Evolutionary conservation across 2,113 vertebrate species (phyloP), one percentile per base, ranked within the genome.

Genomic region (Picathartes gymnocephalus): DNA sequence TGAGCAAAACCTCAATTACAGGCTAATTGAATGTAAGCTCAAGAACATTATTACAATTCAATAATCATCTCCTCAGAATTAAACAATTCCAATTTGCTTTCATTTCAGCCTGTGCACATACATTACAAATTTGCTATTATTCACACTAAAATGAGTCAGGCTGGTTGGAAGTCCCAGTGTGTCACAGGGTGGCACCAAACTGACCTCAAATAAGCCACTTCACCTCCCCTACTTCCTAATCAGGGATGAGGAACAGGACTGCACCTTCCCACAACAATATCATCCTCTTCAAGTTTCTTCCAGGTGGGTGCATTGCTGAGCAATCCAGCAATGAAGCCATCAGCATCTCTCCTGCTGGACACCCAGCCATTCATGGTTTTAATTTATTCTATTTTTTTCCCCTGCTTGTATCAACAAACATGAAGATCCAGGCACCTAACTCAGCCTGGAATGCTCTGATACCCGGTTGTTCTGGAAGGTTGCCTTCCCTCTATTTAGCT

Each of bases 11-110:
- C 62, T 96, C 96, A 95, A 90, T 96, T 97, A 96, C 69, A 86
- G 85, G 92, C 93, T 96, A 86, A 97, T 97, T 94, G 92, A 93
- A 97, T 74, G 71, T 89, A 93, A 72, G 94, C 68, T 80, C 86
- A 92, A 94, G 80, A 65, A 94, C 94, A 96, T 96, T 86, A 95
- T 35, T 94, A 64, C 92, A 96, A 96, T 95, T 97, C 96, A 96
- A 94, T 97, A 97, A 97, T 94, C 88, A 96, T 83, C 92, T 96
- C 96, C 91, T 95, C 79, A 76, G 89, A 96, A 97, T 93, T 84
- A 97, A 96, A 93, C 86, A 68, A 93, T 95, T 96, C 81, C 92
- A 96, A 83, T 97, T 93, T 93, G 54, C 92, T 96, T 93, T 92
- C 93, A 94, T 88, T 96, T 78, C 70, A 12, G n/a, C 51, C 86